phyloP scores from a whole-genome alignment of 2,797 vertebrate genomes.

The Arctocebus calabarensis region DNA sequence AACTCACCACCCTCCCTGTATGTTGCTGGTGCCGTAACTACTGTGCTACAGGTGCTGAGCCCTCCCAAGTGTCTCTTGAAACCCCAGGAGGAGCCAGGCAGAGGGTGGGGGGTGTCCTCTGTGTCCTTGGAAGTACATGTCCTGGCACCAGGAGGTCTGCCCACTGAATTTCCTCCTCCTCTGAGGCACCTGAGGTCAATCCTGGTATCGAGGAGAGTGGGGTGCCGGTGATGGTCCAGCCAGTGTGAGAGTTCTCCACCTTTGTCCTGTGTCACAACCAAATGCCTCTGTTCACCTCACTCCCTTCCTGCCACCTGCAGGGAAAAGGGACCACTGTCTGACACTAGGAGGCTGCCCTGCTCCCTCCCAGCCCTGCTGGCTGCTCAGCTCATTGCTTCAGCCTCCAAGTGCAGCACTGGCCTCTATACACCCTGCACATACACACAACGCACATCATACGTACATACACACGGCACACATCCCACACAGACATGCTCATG shows the following conservation, averaged over 20 bases:
- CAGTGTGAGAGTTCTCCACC: neutral
- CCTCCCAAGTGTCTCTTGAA: neutral
- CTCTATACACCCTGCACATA: neutral
- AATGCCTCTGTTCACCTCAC: fast-evolving
- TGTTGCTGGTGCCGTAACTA: too few species aligned
- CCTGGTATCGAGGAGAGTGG: fast-evolving
- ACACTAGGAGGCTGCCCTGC: neutral
- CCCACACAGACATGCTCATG: neutral
- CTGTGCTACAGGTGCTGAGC: too few species aligned
- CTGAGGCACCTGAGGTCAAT: neutral
- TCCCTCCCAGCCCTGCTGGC: neutral
- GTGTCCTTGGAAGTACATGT: fast-evolving
- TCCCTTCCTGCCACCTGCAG: neutral
- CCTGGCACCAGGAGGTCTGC: neutral
- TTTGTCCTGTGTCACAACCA: fast-evolving
- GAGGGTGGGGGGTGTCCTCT: neutral
- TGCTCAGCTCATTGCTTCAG: fast-evolving
- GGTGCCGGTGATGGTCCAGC: fast-evolving
- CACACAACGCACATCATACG: neutral
- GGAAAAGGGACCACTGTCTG: neutral
- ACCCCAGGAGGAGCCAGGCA: neutral
- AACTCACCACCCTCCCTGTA: too few species aligned
- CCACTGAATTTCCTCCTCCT: neutral
- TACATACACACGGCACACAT: neutral
- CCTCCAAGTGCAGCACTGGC: too few species aligned